These are phyloP conservation scores for Hemibagrus guttatus DNA, from an alignment of 2,797 vertebrate species.

Conservation along the genomic window DNA sequence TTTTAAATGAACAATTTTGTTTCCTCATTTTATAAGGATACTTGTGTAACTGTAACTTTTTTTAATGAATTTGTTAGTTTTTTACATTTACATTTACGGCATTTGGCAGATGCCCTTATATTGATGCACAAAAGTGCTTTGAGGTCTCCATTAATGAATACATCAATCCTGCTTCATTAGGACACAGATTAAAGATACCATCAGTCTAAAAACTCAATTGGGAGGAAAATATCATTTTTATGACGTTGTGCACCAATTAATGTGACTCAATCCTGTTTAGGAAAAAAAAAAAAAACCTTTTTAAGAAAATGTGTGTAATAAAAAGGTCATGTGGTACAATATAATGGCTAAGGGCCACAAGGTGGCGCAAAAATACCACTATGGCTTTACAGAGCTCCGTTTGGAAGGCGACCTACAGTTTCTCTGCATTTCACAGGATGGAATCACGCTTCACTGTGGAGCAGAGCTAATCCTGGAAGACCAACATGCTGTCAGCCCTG, in stretches of 20 bases:
- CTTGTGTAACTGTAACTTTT: neutral
- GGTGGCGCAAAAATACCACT: slow-evolving; percentile 37
- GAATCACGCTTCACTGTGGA: slow-evolving; percentile 51
- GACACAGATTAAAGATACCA: too few species aligned
- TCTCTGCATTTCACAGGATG: slow-evolving; percentile 42
- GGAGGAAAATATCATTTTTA: neutral
- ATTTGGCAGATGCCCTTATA: too few species aligned
- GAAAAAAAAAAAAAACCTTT: neutral
- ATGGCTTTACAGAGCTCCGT: neutral
- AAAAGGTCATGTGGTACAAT: neutral
- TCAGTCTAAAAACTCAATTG: too few species aligned
- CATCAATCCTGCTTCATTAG: too few species aligned
- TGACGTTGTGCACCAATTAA: neutral
- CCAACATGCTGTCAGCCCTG: neutral
- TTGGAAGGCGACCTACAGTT: slow-evolving; percentile 8
- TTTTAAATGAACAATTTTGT: neutral
- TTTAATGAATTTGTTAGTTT: neutral
- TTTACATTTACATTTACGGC: too few species aligned
- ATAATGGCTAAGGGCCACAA: slow-evolving; percentile 32
- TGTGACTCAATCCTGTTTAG: neutral
- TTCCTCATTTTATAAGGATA: neutral
- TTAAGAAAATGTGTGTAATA: neutral
- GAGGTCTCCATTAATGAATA: too few species aligned
- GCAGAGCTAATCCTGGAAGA: slow-evolving; percentile 38
- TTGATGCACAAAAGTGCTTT: too few species aligned